These are phyloP conservation scores for Bombyx mandarina DNA, from an alignment of 1,140 invertebrate genomes.

Conservation along the genomic window DNA sequence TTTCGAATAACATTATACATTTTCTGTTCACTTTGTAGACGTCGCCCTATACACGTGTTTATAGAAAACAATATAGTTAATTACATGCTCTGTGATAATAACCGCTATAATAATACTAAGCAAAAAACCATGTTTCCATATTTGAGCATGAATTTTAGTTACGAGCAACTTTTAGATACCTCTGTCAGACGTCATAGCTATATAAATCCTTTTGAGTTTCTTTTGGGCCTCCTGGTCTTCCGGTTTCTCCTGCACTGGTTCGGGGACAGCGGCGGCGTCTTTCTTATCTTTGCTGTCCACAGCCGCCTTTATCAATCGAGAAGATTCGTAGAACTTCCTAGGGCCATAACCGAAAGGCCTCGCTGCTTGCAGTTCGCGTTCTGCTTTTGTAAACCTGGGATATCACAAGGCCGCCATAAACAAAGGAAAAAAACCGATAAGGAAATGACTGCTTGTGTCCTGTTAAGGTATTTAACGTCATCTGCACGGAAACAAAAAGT, in stretches of 20 bases:
- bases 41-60: no score
- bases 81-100: no score
- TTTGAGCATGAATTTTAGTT: no score
- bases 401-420: conserved; percentile 68
- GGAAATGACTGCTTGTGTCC: background rate
- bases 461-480: background rate
- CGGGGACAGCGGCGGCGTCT: conserved; percentile 78
- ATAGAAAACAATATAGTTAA: no score
- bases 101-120: no score
- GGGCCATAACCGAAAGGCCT: conserved; percentile 91
- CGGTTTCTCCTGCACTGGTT: conserved; percentile 11
- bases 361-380: conserved; percentile 92
- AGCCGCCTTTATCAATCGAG: conserved; percentile 26
- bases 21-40: no score
- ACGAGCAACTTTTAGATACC: conserved; percentile 39
- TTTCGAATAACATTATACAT: no score
- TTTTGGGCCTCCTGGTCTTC: conserved; percentile 23
- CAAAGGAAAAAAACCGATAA: background rate
- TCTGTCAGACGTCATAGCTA: conserved; percentile 96
- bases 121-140: no score
- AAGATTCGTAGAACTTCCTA: conserved; percentile 82
- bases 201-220: conserved; percentile 80
- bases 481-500: background rate
- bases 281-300: conserved; percentile 41
- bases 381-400: conserved; percentile 87